These are phyloP conservation scores for Volucella inanis DNA, from an alignment of 2,888 invertebrate genomes.

Conservation along the genomic window DNA sequence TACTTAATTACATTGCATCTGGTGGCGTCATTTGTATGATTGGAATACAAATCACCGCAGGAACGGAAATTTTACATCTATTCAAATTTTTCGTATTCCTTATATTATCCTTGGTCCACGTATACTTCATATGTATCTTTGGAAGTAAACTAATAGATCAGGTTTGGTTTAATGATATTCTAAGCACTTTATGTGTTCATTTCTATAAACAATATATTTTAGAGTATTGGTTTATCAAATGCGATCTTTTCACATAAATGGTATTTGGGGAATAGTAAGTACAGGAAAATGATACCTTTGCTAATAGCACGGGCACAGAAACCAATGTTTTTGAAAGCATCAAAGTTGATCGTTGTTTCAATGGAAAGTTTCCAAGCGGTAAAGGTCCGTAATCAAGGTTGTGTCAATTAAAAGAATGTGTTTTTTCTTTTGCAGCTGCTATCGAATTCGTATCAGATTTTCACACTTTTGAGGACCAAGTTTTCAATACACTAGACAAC, in stretches of 20 bases:
- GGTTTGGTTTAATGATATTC: conserved; percentile 57
- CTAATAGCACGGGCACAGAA: conserved; percentile 74
- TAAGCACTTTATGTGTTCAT: background rate
- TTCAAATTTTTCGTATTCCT: conserved; percentile 75
- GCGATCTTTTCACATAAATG: conserved; percentile 75
- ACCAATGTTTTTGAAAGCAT: conserved; percentile 76
- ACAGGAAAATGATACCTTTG: conserved; percentile 72
- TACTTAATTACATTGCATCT: conserved; percentile 75
- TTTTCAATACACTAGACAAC: too few species aligned
- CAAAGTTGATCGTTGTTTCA: conserved; percentile 76
- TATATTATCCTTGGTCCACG: conserved; percentile 69
- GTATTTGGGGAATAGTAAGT: conserved; percentile 74
- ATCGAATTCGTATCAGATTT: conserved; percentile 76
- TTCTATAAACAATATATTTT: conserved; percentile 10
- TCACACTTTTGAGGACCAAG: conserved; percentile 60
- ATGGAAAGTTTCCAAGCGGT: conserved; percentile 77
- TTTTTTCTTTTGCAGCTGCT: conserved; percentile 67
- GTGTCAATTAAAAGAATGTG: background rate
- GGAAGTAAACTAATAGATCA: conserved; percentile 71
- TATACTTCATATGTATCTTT: conserved; percentile 75
- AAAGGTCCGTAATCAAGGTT: background rate
- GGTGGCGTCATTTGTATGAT: conserved; percentile 74
- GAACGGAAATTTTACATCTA: conserved; percentile 66
- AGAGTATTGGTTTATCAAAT: conserved; percentile 74
- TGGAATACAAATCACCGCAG: conserved; percentile 75